Evolutionary conservation across 2,113 vertebrate genomes (phyloP).

Genomic region (Hyla sarda): DNA sequence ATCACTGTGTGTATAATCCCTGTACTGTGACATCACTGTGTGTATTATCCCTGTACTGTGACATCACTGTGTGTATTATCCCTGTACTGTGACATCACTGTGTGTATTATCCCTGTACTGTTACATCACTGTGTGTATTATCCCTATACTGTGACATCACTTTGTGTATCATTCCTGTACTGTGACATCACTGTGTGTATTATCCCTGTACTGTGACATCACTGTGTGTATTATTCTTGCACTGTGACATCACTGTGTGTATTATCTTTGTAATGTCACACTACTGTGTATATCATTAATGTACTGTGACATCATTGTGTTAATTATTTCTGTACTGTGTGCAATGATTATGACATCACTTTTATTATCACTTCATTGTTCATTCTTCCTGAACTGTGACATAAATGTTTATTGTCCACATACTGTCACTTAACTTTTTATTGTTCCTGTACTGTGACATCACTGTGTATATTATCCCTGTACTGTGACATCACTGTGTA

Average conservation of each 20-base stretch:
- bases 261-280: too few species aligned
- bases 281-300: too few species aligned
- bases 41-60: neutral
- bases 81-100: neutral
- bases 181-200: too few species aligned
- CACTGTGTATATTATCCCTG: neutral
- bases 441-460: neutral
- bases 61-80: neutral
- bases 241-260: too few species aligned
- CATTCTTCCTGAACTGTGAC: neutral
- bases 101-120: neutral
- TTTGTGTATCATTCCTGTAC: too few species aligned
- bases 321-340: too few species aligned
- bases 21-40: neutral
- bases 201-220: too few species aligned
- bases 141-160: too few species aligned
- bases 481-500: neutral
- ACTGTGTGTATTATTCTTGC: too few species aligned
- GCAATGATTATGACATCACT: too few species aligned
- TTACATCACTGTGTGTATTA: neutral
- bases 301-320: too few species aligned
- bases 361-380: neutral
- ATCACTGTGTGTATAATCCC: neutral
- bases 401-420: neutral
- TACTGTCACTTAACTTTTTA: neutral